phyloP scores from a whole-genome alignment of 2,113 vertebrate species.

The Pachypanchax playfairii region DNA sequence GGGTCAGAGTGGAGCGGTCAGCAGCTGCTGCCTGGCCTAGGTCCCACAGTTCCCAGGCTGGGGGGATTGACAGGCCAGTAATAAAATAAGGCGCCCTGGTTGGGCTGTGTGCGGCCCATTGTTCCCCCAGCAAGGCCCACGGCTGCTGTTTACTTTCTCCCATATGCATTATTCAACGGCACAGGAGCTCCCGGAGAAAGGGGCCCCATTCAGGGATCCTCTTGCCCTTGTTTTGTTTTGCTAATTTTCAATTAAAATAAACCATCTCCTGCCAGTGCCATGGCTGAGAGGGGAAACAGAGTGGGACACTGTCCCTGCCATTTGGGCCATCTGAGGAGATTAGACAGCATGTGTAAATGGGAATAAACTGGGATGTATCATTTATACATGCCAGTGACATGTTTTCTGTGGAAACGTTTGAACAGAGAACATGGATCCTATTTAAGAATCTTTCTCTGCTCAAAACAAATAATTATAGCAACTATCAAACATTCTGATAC shows the following conservation, averaged over 20 bases:
- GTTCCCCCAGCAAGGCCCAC: slow-evolving; percentile 95
- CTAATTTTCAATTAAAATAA: slow-evolving; percentile 99
- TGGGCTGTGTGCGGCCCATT: slow-evolving; percentile 94
- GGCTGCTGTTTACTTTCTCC: slow-evolving; percentile 99
- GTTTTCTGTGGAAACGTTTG: slow-evolving; percentile 74
- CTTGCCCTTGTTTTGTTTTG: slow-evolving; percentile 87
- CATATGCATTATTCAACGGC: slow-evolving; percentile 99
- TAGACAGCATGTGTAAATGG: slow-evolving; percentile 74
- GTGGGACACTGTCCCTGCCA: slow-evolving; percentile 58
- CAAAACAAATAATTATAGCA: slow-evolving; percentile 48
- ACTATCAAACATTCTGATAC: slow-evolving; percentile 36
- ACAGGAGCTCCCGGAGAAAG: slow-evolving; percentile 92
- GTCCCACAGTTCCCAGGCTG: slow-evolving; percentile 97
- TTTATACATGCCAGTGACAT: slow-evolving; percentile 73
- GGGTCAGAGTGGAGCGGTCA: slow-evolving; percentile 84
- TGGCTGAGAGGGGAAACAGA: slow-evolving; percentile 80
- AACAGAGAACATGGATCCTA: slow-evolving; percentile 57
- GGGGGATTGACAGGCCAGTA: slow-evolving; percentile 98
- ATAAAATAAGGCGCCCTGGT: slow-evolving; percentile 99
- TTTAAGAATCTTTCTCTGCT: slow-evolving; percentile 14
- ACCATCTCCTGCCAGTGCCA: slow-evolving; percentile 90
- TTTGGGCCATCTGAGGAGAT: slow-evolving; percentile 76
- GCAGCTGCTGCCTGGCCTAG: slow-evolving; percentile 97
- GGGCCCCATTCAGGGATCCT: slow-evolving; percentile 94
- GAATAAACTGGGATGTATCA: slow-evolving; percentile 78